A percentile compares a stretch with the other conserved stretches of the same genome.
These are phyloP conservation scores for Xenus cinereus DNA, from an alignment of 2,113 vertebrate genomes.

Conservation along the genomic window DNA sequence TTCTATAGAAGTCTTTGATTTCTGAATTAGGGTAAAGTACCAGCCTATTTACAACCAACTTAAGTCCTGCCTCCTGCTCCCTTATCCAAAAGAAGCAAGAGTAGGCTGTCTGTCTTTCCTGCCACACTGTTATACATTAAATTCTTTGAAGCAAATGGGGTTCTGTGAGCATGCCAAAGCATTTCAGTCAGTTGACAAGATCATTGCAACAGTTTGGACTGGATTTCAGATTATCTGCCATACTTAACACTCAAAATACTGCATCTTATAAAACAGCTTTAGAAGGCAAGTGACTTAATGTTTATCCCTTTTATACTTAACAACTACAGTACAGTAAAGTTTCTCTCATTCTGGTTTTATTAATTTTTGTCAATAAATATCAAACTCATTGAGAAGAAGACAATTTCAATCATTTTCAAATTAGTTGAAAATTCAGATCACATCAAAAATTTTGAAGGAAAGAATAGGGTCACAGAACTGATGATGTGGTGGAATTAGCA, in stretches of 20 bases:
- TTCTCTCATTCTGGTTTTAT: not conserved
- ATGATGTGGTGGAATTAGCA: not conserved
- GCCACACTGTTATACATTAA: not conserved
- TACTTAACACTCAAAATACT: not conserved
- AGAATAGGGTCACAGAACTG: not conserved
- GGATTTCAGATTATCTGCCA: not conserved
- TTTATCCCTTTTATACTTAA: not conserved
- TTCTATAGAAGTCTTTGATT: not conserved
- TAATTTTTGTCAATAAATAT: not conserved
- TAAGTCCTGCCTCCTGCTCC: not conserved
- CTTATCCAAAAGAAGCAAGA: not conserved
- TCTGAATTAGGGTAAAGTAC: not conserved
- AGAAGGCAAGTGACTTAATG: not conserved
- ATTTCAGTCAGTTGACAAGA: not conserved
- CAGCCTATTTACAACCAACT: not conserved
- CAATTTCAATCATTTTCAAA: not conserved
- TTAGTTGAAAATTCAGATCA: not conserved
- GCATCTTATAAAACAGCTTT: not conserved
- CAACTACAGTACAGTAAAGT: not conserved
- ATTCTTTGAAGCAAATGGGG: not conserved
- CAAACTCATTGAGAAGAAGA: not conserved
- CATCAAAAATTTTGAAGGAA: not conserved
- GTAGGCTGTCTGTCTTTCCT: not conserved
- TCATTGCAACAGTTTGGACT: not conserved
- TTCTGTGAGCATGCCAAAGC: not conserved